Evolutionary conservation across 2,888 invertebrate genomes (phyloP).

Genomic region (Cephus pygmeus): DNA sequence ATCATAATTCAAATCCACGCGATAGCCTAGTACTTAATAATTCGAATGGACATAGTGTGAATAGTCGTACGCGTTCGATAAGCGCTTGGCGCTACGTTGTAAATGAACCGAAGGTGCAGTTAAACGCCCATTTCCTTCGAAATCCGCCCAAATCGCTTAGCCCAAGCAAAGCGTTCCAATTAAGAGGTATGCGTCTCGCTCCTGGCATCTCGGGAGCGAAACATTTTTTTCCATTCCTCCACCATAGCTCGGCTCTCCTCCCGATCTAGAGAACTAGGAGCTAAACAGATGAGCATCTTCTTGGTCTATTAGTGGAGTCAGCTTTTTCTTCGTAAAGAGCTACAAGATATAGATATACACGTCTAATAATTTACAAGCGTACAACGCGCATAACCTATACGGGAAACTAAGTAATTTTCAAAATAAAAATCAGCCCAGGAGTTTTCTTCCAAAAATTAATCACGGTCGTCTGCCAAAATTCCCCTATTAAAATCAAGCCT

Average conservation of each 20-base stretch:
- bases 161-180: constrained; percentile 60
- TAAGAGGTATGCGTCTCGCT: constrained; percentile 64
- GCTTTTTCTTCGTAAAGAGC: constrained; percentile 32
- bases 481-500: neutral
- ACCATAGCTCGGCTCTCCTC: constrained; percentile 10
- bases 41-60: neutral
- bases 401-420: neutral
- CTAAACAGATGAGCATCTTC: constrained; percentile 55
- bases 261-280: constrained; percentile 27
- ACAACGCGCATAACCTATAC: neutral
- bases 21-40: neutral
- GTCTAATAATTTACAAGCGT: neutral
- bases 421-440: neutral
- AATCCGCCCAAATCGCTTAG: constrained; percentile 63
- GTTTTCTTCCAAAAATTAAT: neutral
- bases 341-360: neutral
- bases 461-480: neutral
- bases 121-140: constrained; percentile 64
- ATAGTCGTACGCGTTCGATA: neutral
- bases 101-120: constrained; percentile 50
- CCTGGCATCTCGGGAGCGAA: constrained; percentile 53
- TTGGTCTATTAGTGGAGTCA: constrained; percentile 63
- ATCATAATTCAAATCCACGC: neutral
- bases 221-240: constrained; percentile 33
- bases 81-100: constrained; percentile 30